These are phyloP conservation scores for Edolisoma coerulescens DNA, from an alignment of 2,113 vertebrate genomes.

Conservation along the genomic window DNA sequence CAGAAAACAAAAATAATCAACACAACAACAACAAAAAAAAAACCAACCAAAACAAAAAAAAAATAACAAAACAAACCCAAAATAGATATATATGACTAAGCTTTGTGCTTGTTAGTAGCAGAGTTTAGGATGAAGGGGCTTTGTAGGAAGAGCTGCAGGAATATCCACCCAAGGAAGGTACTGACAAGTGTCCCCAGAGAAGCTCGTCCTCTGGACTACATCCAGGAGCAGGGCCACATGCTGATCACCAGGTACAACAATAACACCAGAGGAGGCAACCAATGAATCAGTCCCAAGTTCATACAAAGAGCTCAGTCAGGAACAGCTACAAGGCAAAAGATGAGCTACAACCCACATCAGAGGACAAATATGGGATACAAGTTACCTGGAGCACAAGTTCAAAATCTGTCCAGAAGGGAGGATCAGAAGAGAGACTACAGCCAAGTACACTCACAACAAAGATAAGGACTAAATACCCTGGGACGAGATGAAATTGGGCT, in stretches of 20 bases:
- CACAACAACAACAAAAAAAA: no score
- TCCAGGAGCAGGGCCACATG: not conserved
- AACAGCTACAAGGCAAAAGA: not conserved
- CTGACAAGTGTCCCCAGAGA: not conserved
- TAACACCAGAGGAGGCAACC: not conserved
- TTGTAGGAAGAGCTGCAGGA: not conserved
- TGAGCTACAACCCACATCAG: not conserved
- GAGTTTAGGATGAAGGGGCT: not conserved
- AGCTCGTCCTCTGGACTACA: not conserved
- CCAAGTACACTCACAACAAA: accelerated
- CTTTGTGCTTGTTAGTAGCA: not conserved
- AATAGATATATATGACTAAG: no score
- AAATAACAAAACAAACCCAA: not conserved
- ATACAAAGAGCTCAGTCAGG: not conserved
- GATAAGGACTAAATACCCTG: not conserved
- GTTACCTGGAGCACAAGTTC: not conserved
- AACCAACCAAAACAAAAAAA: no score
- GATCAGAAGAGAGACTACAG: not conserved
- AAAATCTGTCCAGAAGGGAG: not conserved
- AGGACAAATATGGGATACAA: not conserved
- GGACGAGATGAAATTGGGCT: not conserved
- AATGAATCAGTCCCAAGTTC: not conserved
- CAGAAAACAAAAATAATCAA: not conserved
- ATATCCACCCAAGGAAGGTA: not conserved
- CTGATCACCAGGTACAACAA: not conserved